phyloP scores from a whole-genome alignment of 2,888 invertebrate genomes.

The Chesias legatella region DNA sequence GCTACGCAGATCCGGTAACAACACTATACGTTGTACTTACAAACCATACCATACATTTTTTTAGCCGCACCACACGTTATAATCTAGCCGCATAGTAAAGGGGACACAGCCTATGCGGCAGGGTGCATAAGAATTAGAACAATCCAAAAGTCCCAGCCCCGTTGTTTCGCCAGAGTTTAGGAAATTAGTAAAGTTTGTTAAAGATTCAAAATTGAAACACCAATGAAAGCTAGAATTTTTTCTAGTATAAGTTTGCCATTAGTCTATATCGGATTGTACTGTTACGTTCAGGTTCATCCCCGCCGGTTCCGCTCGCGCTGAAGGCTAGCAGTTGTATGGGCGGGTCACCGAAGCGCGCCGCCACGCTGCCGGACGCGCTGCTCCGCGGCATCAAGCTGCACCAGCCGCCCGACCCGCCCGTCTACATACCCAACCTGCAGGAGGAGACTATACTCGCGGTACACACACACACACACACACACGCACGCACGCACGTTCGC shows the following conservation, averaged over 20 bases:
- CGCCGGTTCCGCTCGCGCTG: constrained; percentile 68
- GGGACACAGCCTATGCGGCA: too few species aligned
- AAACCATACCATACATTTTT: too few species aligned
- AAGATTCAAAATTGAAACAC: too few species aligned
- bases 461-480: constrained; percentile 34
- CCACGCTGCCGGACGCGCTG: constrained; percentile 66
- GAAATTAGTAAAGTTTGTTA: too few species aligned
- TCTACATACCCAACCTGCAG: constrained; percentile 94
- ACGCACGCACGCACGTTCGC: too few species aligned
- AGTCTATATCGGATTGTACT: background rate
- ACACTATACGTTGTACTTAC: background rate
- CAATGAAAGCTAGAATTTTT: too few species aligned
- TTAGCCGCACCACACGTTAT: too few species aligned
- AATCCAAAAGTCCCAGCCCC: too few species aligned
- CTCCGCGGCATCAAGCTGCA: constrained; percentile 75
- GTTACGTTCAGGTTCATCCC: constrained; percentile 52
- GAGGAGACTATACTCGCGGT: constrained; percentile 97
- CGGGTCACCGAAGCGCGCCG: constrained; percentile 77
- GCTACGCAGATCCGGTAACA: constrained; percentile 82
- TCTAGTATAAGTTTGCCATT: too few species aligned
- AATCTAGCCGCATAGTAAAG: too few species aligned
- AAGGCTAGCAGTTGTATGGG: constrained; percentile 76
- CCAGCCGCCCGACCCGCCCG: constrained; percentile 70
- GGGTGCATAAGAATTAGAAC: too few species aligned
- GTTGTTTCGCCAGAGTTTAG: too few species aligned